Evolutionary conservation across 2,888 invertebrate genomes (phyloP), one percentile per base, ranked within the genome.

Genomic region (Drosophila subsilvestris): DNA sequence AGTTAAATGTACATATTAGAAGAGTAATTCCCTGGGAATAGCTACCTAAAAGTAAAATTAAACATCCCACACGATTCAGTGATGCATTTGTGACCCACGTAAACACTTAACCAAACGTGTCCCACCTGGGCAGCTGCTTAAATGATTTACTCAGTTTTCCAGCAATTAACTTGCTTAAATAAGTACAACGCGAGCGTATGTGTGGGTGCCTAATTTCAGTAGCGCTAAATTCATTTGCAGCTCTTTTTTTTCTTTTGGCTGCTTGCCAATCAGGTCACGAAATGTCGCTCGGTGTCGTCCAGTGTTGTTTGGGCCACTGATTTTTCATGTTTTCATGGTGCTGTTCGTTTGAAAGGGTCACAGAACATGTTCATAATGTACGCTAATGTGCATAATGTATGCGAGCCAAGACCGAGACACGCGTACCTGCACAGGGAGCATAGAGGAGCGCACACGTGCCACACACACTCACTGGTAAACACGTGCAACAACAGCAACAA

Each of bases 311-410:
- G 68, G 42, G 47, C n/a, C 50, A 37, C 57, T 49, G 55, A 45
- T 65, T 61, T 68, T 73, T 63, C 18, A 50, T 61, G 61, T 57
- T 57, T 43, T 32, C 25, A 12, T 61, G 32, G 58, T 27, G 32
- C 61, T 49, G 32, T 37, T 37, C 32, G 32, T 37, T 37, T 37
- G 50, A 73, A 72, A 63, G 79, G 77, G 70, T 73, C 71, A 70
- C 71, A 49, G 63, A 80, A 86, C 78, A 80, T 70, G 78, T 75
- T 85, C 86, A 89, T 84, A 84, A 84, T 84, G 89, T 85, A 83
- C 88, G 89, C 83, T 84, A 84, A 84, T 89, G 88, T 89, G 88
- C 88, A 84, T 89, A 89, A 83, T 87, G 85, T 75, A 76, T 79
- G 68, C 85, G 81, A 75, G 42, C 69, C 57, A 68, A 68, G 51